Percentiles rank a stretch among this genome's conserved stretches.
Evolutionary conservation across 2,797 vertebrate species (phyloP).

Genomic region (Onychomys leucogaster): DNA sequence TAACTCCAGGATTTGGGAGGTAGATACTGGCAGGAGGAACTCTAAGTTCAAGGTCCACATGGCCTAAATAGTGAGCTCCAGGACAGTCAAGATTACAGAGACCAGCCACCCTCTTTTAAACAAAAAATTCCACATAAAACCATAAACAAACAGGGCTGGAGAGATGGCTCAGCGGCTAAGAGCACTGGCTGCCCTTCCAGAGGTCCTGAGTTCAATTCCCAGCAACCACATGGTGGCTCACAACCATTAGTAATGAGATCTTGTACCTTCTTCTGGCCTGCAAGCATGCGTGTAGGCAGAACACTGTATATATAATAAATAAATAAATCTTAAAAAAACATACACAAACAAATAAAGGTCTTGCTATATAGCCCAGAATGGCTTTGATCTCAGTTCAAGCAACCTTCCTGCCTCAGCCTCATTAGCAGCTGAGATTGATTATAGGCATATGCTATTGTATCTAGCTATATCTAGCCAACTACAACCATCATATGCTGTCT

Average conservation of each 20-base stretch:
- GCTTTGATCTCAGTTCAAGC: neutral
- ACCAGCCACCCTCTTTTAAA: neutral
- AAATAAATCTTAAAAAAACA: too few relatives aligned
- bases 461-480: neutral
- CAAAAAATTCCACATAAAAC: neutral
- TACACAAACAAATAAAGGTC: neutral
- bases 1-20: neutral
- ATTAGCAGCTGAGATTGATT: neutral
- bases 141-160: neutral
- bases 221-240: too few relatives aligned
- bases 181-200: too few relatives aligned
- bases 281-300: too few relatives aligned
- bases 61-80: neutral
- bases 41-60: neutral
- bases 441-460: neutral
- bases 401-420: neutral
- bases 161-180: too few relatives aligned
- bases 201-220: too few relatives aligned
- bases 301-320: too few relatives aligned
- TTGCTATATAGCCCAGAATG: neutral
- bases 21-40: neutral
- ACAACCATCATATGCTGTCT: neutral
- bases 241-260: too few relatives aligned
- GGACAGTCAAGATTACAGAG: neutral
- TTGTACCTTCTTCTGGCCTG: too few relatives aligned